phyloP scores from a whole-genome alignment of 92 coral and sea anemone species.

The Metridium senile region DNA sequence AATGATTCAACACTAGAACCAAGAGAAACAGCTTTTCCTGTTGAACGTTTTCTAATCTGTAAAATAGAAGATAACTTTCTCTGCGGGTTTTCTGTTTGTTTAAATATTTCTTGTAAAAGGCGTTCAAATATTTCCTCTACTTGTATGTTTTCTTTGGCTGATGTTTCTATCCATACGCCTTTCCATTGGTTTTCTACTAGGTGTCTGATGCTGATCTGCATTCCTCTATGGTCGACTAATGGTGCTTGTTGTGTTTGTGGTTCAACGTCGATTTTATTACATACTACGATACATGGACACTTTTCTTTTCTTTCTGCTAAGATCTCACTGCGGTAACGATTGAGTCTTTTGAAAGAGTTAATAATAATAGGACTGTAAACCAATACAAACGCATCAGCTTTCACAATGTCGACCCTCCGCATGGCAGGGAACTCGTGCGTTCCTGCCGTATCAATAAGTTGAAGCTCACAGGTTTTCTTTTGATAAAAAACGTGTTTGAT shows the following conservation, averaged over 20 bases:
- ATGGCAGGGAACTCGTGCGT: conserved; percentile 93
- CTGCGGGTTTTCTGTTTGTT: conserved; percentile 19
- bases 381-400: conserved; percentile 82
- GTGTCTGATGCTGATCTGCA: conserved; percentile 37
- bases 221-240: conserved; percentile 46
- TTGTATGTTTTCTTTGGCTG: conserved; percentile 52
- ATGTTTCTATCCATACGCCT: conserved; percentile 57
- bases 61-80: conserved; percentile 27
- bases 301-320: conserved; percentile 42
- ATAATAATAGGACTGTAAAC: conserved; percentile 75
- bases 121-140: conserved; percentile 53
- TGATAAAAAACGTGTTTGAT: conserved; percentile 71
- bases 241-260: conserved; percentile 16
- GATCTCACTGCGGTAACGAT: conserved; percentile 78
- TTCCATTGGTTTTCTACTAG: conserved; percentile 59
- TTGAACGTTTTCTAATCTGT: conserved; percentile 31
- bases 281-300: conserved; percentile 77
- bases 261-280: conserved; percentile 64
- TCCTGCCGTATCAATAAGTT: conserved; percentile 91
- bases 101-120: conserved; percentile 39
- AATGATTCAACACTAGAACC: conserved; percentile 9
- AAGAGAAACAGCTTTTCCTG: not conserved
- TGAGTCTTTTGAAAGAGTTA: conserved; percentile 62
- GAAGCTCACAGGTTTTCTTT: conserved; percentile 78
- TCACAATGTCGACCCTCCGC: conserved; percentile 82